Evolutionary conservation across 1,140 invertebrate genomes (phyloP).

Genomic region (Lepidurus arcticus): DNA sequence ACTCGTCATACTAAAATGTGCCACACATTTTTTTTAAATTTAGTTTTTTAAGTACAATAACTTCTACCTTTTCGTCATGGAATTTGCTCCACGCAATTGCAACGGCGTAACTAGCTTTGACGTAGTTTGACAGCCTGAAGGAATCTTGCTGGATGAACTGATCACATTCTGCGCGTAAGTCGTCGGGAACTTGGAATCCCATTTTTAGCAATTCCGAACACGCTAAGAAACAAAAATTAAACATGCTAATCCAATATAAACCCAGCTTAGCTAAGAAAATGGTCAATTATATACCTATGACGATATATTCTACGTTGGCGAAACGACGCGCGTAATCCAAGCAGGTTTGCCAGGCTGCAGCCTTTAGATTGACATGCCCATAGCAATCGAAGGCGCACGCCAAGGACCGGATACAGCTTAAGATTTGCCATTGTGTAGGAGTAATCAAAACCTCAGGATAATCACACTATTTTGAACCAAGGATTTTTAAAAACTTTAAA

Average conservation of each 20-base stretch:
- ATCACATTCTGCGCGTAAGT: not conserved
- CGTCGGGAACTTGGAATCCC: not conserved
- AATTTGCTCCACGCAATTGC: not conserved
- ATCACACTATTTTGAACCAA: not conserved
- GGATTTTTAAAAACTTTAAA: not conserved
- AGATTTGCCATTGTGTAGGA: not conserved
- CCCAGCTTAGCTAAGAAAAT: no score
- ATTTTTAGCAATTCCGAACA: not conserved
- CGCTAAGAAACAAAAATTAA: not conserved
- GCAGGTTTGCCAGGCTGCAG: not conserved
- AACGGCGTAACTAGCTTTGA: not conserved
- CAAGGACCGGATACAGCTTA: not conserved
- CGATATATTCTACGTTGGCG: not conserved
- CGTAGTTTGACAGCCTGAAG: not conserved
- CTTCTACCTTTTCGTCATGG: not conserved
- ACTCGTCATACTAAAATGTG: not conserved
- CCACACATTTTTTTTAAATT: not conserved
- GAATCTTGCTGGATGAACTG: not conserved
- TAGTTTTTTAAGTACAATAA: not conserved
- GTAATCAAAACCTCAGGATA: not conserved
- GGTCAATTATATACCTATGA: not conserved
- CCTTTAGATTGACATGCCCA: not conserved
- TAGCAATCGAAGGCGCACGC: not conserved
- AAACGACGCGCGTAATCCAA: not conserved
- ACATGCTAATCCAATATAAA: no score